Evolutionary conservation across 2,888 invertebrate species (phyloP), one percentile per base, ranked within the genome.

Genomic region (Cryptophagus acutangulus): DNA sequence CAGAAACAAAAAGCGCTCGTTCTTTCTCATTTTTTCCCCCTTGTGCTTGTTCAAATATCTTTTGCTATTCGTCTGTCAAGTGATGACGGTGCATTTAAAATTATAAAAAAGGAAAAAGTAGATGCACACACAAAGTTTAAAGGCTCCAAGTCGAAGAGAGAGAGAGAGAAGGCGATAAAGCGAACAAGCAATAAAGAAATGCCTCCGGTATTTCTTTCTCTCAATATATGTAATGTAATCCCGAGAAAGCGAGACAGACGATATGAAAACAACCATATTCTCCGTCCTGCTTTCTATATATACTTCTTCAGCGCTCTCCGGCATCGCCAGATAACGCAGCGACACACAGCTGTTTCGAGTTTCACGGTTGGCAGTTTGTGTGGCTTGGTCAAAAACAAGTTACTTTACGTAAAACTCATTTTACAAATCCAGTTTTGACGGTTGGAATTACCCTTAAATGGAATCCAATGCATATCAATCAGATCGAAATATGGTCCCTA

Each of bases 341-440:
- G 28, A 36, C 36, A 36, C 38, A 51, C 57, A 58, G 58, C 58
- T 58, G 58, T 55, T 58, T 54, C 52, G 46, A 51, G 55, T 58
- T 57, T 52, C 57, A 58, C 57, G 57, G 48, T 52, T 55, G 48
- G 46, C 36, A 25, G 30, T 28, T 13, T 17, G n/a, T 26, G 33
- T 29, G 16, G 4, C 31, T 13, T 26, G 9, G 26, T 8, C n/a
- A n/a, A 3, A 26, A 26, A 26, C 12, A 3, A 4, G 4, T 12
- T 26, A 3, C 12, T 26, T 26, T 26, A 6, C 5, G 9, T 9
- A 20, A 20, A 20, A 20, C 9, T 20, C 20, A 20, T 20, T 26
- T 12, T 26, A 12, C 3, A 26, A 26, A 8, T 3, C 3, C n/a
- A 31, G 15, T 8, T 31, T 31, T 31, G 31, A 31, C 31, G 3